These are phyloP conservation scores for Cliona cf. orientalis DNA, from an alignment of 37 sponge, comb jelly and placozoan species.

Conservation along the genomic window DNA sequence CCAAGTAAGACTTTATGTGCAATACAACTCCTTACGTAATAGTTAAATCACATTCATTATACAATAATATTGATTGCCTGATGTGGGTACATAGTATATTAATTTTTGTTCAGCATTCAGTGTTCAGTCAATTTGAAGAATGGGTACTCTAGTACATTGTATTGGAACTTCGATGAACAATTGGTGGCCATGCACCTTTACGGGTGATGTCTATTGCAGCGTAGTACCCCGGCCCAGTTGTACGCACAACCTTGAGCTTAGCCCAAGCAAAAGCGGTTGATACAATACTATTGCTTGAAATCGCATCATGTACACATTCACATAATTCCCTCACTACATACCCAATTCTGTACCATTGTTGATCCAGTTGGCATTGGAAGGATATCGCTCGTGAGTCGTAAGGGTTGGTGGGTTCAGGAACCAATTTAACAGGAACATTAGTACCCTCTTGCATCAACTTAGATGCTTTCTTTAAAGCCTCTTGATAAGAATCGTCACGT, in stretches of 20 bases:
- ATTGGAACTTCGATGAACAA: background rate
- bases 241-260: background rate
- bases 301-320: background rate
- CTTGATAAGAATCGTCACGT: background rate
- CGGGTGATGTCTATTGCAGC: background rate
- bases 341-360: background rate
- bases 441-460: background rate
- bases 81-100: background rate
- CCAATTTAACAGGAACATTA: slow-evolving; percentile 1
- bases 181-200: background rate
- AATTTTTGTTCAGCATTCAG: too few species aligned
- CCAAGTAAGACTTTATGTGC: background rate
- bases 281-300: background rate
- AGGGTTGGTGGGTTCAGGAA: slow-evolving; percentile 1
- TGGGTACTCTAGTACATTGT: background rate
- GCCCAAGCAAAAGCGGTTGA: background rate
- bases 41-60: background rate
- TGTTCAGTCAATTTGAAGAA: background rate
- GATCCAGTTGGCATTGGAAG: background rate
- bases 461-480: background rate
- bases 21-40: background rate
- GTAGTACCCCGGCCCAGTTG: slow-evolving; percentile 12
- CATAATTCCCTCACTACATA: slow-evolving; percentile 3
- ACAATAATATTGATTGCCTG: background rate
- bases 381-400: background rate